Percentiles rank a stretch among this genome's conserved stretches.
These are phyloP conservation scores for Hirundo rustica DNA, from an alignment of 2,797 vertebrate species.

Conservation along the genomic window DNA sequence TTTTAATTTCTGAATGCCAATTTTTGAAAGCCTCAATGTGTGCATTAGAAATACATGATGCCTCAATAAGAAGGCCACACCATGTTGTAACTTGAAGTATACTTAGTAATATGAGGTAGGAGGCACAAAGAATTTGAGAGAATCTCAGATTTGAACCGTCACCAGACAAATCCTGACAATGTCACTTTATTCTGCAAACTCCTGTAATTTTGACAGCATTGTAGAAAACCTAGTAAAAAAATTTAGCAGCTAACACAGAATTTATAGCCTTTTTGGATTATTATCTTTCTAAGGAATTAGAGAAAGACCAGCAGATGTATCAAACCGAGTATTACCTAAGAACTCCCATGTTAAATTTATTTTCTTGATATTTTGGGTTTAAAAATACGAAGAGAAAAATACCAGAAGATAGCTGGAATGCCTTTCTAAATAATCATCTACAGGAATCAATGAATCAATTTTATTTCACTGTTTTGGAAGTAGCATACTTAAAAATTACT, in stretches of 20 bases:
- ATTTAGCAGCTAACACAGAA: neutral
- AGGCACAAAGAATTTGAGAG: neutral
- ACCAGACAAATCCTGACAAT: neutral
- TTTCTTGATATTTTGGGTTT: neutral
- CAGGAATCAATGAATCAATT: neutral
- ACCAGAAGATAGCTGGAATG: neutral
- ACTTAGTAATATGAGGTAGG: neutral
- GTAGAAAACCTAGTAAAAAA: neutral
- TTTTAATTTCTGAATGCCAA: neutral
- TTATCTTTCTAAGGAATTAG: neutral
- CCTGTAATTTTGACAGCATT: neutral
- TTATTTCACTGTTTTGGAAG: neutral
- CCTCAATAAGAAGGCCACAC: neutral
- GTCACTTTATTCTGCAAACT: neutral
- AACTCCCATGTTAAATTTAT: neutral
- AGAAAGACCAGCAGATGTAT: neutral
- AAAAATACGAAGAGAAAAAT: neutral
- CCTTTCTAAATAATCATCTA: neutral
- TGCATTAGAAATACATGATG: slow-evolving; percentile 3
- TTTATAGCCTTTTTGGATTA: neutral
- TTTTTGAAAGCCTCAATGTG: neutral
- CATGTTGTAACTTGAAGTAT: neutral
- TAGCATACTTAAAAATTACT: neutral
- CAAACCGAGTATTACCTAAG: neutral
- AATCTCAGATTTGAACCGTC: neutral